Base-by-base conservation (phyloP, 2,113 vertebrate species). In the Merops nubicus region DNA sequence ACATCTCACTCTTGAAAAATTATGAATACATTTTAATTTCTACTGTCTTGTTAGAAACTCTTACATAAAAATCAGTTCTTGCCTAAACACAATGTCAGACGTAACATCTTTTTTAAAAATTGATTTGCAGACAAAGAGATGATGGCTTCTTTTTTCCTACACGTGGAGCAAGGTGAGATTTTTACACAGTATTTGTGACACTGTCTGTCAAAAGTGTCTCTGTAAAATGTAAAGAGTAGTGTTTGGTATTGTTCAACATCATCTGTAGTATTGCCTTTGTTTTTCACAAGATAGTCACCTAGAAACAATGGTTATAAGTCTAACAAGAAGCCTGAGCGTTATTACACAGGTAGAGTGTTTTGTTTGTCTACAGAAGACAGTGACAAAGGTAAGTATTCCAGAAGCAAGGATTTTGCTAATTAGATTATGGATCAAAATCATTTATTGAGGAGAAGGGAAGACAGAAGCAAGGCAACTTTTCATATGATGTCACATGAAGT, bases 21-120 rank as follows among this genome's bases (percentile, higher is more conserved):
- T 72, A 79, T 73, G 67, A 88, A 88, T 86, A 95, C 80, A 80
- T 90, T 89, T 95, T 95, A 69, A 84, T 84, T 96, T 92, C 90
- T 93, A 69, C 47, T 26, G 7, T 89, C 90, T 94, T 88, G 33
- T 92, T 91, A 87, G 65, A 43, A 83, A 60, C 69, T 93, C n/a
- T 82, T 70, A 74, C 16, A 34, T 88, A 91, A 72, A 89, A 86
- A 91, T 77, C 57, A 47, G 26, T 85, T 53, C n/a, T 68, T 84
- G 51, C 53, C 48, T 88, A 82, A 96, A 92, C 53, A n/a, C 42
- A 65, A 73, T 36, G 70, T 54, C 63, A 82, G 51, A 76, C 36
- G 43, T 67, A 93, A 67, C 26, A 91, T 82, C 59, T 93, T 88
- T 25, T 85, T 87, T 85, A 87, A 84, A 84, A 91, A 74, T 57